Evolutionary conservation across 2,797 vertebrate species (phyloP).

Genomic region (Champsocephalus esox): DNA sequence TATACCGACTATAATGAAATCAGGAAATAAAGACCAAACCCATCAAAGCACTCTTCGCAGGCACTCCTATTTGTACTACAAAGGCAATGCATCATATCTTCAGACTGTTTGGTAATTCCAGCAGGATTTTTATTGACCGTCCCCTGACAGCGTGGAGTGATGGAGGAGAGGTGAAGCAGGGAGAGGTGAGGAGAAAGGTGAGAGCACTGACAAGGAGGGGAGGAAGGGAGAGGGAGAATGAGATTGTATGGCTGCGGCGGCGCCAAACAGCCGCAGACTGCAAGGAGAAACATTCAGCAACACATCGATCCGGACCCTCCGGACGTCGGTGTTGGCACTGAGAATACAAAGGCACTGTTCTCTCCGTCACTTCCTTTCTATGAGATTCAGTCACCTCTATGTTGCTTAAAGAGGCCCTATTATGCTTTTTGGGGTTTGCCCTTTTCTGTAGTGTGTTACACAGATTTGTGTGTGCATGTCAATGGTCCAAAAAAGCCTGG

Average conservation of each 20-base stretch:
- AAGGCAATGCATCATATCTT: slow-evolving; percentile 10
- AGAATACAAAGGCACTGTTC: slow-evolving; percentile 14
- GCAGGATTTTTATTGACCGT: slow-evolving; percentile 33
- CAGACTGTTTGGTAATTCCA: slow-evolving; percentile 38
- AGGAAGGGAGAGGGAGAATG: not conserved
- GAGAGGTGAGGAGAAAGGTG: not conserved
- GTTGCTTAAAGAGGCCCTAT: too few species aligned
- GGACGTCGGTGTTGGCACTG: slow-evolving; percentile 23
- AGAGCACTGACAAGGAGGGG: not conserved
- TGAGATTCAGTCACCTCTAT: not conserved
- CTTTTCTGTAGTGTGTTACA: too few species aligned
- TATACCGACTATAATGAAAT: slow-evolving; percentile 5
- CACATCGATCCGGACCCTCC: slow-evolving; percentile 41
- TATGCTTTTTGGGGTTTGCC: too few species aligned
- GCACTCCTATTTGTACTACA: slow-evolving; percentile 11
- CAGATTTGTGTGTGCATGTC: too few species aligned
- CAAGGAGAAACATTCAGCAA: slow-evolving; percentile 25
- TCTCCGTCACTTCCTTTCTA: not conserved
- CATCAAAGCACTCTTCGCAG: not conserved
- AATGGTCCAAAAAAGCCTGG: too few species aligned
- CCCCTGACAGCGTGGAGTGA: slow-evolving; percentile 18
- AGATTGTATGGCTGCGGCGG: slow-evolving; percentile 1
- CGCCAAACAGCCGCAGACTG: slow-evolving; percentile 31
- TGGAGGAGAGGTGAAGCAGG: slow-evolving; percentile 8
- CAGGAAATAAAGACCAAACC: slow-evolving; percentile 20